Conservation (phyloP, 2,888 invertebrate species). For the Macrosoma leucophasiata region DNA sequence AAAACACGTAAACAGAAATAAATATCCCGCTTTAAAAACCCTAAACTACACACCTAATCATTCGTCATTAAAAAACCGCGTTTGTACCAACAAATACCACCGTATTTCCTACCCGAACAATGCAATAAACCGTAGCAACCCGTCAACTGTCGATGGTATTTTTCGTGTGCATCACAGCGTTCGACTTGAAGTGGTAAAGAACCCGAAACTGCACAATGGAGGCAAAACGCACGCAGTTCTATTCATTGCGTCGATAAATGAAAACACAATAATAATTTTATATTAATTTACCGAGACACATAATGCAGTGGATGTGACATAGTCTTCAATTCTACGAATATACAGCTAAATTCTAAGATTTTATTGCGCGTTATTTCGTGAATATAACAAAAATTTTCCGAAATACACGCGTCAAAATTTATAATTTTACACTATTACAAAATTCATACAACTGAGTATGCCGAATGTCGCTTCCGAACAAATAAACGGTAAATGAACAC, state of each 20-base stretch:
- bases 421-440: no score
- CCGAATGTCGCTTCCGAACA: no score
- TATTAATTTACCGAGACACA: constrained; percentile 26
- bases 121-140: constrained; percentile 32
- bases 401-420: no score
- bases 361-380: no score
- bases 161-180: constrained; percentile 64
- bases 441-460: no score
- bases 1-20: no score
- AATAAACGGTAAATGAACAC: no score
- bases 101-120: constrained; percentile 49
- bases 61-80: constrained; percentile 26
- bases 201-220: constrained; percentile 48
- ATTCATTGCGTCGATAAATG: constrained; percentile 61
- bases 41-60: no score
- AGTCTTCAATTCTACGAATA: neutral
- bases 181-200: constrained; percentile 54
- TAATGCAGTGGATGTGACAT: constrained; percentile 34
- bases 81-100: constrained; percentile 32
- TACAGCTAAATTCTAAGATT: no score
- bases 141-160: constrained; percentile 42
- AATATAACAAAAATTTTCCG: no score
- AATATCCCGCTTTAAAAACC: no score
- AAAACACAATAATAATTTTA: constrained; percentile 66
- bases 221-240: constrained; percentile 65